phyloP scores from a whole-genome alignment of 2,888 invertebrate species.

The Drosophila tripunctata region DNA sequence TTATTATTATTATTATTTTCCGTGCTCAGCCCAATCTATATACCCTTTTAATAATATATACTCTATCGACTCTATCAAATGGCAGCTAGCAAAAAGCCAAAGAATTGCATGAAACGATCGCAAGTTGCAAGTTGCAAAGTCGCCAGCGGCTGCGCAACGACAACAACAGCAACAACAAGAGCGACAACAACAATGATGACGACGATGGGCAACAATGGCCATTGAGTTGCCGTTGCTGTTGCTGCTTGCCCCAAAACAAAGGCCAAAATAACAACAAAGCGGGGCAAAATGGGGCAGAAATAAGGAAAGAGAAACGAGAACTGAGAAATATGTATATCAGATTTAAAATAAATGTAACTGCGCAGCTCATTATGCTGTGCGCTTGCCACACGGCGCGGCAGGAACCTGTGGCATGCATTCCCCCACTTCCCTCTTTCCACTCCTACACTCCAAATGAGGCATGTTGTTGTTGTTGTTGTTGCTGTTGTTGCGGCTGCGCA shows the following conservation, averaged over 20 bases:
- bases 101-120: slow-evolving; percentile 52
- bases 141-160: slow-evolving; percentile 61
- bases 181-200: slow-evolving; percentile 30
- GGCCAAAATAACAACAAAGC: slow-evolving; percentile 70
- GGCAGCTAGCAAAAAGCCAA: slow-evolving; percentile 61
- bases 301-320: slow-evolving; percentile 29
- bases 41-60: slow-evolving; percentile 21
- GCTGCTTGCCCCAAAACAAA: slow-evolving; percentile 69
- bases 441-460: slow-evolving; percentile 63
- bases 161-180: slow-evolving; percentile 27
- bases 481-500: slow-evolving; percentile 48
- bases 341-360: slow-evolving; percentile 82
- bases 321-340: slow-evolving; percentile 81
- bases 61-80: slow-evolving; percentile 54
- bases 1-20: too few species aligned
- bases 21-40: background rate
- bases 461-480: slow-evolving; percentile 8
- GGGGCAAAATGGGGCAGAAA: slow-evolving; percentile 13
- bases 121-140: slow-evolving; percentile 54
- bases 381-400: slow-evolving; percentile 64
- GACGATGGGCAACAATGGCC: slow-evolving; percentile 70
- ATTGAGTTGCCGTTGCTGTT: slow-evolving; percentile 67
- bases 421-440: background rate
- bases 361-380: slow-evolving; percentile 80
- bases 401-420: slow-evolving; percentile 4